Evolutionary conservation across 1,140 invertebrate genomes (phyloP).

Genomic region (Lasaia peninsularis): DNA sequence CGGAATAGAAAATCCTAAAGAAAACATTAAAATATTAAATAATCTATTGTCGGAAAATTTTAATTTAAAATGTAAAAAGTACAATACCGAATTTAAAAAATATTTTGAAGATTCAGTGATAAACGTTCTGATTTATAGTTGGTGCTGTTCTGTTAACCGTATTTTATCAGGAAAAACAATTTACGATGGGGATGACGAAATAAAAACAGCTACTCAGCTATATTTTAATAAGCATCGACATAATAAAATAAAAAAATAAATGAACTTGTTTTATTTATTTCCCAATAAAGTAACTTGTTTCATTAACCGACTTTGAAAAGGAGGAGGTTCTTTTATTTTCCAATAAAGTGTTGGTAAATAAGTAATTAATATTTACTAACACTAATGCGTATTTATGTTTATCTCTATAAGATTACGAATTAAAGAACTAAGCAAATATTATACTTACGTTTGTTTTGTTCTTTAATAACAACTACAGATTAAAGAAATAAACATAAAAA

Average conservation of each 20-base stretch:
- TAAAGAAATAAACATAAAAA: too few relatives aligned
- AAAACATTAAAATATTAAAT: constrained; percentile 12
- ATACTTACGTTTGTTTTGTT: too few relatives aligned
- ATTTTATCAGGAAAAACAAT: constrained; percentile 26
- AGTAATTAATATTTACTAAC: too few relatives aligned
- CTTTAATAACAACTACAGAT: too few relatives aligned
- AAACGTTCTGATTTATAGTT: constrained; percentile 31
- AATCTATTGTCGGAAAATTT: constrained; percentile 12
- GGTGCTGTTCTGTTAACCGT: constrained; percentile 23
- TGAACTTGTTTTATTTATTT: constrained; percentile 6
- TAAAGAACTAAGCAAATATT: too few relatives aligned
- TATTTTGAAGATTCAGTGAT: constrained; percentile 21
- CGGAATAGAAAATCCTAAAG: constrained; percentile 12
- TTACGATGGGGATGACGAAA: constrained; percentile 21
- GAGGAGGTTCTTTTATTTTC: too few relatives aligned
- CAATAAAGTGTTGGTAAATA: too few relatives aligned
- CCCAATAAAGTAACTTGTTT: too few relatives aligned
- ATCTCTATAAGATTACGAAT: too few relatives aligned
- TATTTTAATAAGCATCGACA: constrained; percentile 15
- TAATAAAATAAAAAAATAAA: constrained; percentile 11
- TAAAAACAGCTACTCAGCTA: constrained; percentile 15
- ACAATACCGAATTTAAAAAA: constrained; percentile 24
- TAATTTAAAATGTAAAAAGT: constrained; percentile 19
- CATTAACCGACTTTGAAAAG: too few relatives aligned
- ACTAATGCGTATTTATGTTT: too few relatives aligned